phyloP scores from a whole-genome alignment of 2,888 invertebrate species.

The Drosophila mimetica region DNA sequence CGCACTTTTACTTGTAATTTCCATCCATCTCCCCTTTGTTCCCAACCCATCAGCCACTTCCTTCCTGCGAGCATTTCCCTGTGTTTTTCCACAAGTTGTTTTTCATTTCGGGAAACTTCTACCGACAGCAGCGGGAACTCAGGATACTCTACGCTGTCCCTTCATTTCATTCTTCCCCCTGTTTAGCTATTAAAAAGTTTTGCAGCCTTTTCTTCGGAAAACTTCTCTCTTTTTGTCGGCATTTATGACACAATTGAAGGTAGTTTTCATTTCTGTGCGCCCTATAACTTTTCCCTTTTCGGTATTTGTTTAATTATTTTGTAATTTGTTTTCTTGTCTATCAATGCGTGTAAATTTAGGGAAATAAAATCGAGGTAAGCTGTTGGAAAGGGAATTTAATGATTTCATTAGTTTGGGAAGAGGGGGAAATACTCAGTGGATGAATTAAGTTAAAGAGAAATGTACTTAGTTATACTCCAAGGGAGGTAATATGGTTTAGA shows the following conservation, averaged over 20 bases:
- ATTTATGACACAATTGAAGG: slow-evolving; percentile 37
- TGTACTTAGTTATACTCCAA: not conserved
- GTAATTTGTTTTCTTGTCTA: slow-evolving; percentile 15
- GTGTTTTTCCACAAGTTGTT: slow-evolving; percentile 19
- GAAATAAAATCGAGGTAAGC: not conserved
- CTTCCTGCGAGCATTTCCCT: slow-evolving; percentile 42
- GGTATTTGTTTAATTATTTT: slow-evolving; percentile 18
- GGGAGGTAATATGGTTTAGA: not conserved
- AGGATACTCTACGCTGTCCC: slow-evolving; percentile 32
- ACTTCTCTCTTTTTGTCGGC: slow-evolving; percentile 3
- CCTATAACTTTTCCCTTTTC: slow-evolving; percentile 1
- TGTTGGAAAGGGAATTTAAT: not conserved
- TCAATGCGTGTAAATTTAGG: slow-evolving; percentile 33
- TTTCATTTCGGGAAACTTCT: slow-evolving; percentile 39
- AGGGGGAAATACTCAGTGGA: no score
- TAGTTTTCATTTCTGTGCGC: slow-evolving; percentile 8
- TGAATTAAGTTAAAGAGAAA: not conserved
- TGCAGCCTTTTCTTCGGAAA: slow-evolving; percentile 24
- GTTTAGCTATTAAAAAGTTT: slow-evolving; percentile 57
- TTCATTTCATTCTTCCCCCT: slow-evolving; percentile 12
- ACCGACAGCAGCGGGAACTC: slow-evolving; percentile 6
- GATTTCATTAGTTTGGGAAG: not conserved
- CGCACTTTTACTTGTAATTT: slow-evolving; percentile 64
- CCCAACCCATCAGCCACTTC: slow-evolving; percentile 39
- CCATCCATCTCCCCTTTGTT: slow-evolving; percentile 29